Base-by-base conservation (phyloP, 2,113 vertebrate genomes). In the Dasypus novemcinctus region DNA sequence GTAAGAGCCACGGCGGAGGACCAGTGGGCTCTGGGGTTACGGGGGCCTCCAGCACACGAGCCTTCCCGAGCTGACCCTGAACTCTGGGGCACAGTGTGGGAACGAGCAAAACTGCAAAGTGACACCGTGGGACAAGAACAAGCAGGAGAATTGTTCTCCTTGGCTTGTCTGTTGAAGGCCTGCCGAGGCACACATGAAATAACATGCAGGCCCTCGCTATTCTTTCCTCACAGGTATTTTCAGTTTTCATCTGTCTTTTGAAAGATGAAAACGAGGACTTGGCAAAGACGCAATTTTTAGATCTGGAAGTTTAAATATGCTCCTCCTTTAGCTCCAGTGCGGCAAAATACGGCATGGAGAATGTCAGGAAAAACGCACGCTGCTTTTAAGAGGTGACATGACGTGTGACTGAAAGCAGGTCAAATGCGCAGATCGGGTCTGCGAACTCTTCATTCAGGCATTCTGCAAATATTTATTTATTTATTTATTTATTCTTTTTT, bases 241-340 rank as follows among this genome's bases (percentile, higher is more conserved):
- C 43, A 61, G 57, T 91, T 96, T 94, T 79, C 89, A 94, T 96
- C 71, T 96, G 49, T 88, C 86, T 93, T 95, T 87, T 74, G 41
- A 93, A 96, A 93, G 90, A 93, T 90, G 66, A 78, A 93, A 95
- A 87, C 74, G 71, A 95, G 27, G 64, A 74, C 31, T 85, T 96
- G 81, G 95, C 90, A 87, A 93, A 90, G 64, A 89, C 18, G 46
- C 15, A 68, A 96, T 33, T 82, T 68, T 72, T 46, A 69, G 69
- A 91, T 84, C 80, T 83, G 66, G 80, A 78, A 54, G 49, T 49
- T 95, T 92, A 33, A 87, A 91, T 86, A 61, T 68, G 29, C 27
- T 79, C 90, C 17, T 85, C 18, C 79, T 87, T 52, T 71, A 71
- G 74, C 86, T 95, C 90, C 80, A 87, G 29, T 64, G 54, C 13